Evolutionary conservation across 2,888 invertebrate genomes (phyloP).

Genomic region (Torymus auratus): DNA sequence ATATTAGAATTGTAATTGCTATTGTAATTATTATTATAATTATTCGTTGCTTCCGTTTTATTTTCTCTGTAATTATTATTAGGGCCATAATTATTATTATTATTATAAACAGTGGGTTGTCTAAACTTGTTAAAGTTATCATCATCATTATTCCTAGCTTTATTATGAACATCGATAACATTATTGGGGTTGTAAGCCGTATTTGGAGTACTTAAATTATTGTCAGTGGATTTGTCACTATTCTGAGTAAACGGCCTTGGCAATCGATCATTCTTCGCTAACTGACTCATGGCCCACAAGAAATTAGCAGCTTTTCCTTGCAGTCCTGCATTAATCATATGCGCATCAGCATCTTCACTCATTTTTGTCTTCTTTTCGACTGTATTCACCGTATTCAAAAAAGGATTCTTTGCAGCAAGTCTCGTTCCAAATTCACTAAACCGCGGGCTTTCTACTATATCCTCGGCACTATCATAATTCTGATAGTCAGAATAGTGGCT

Average conservation of each 20-base stretch:
- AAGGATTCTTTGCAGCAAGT: slow-evolving; percentile 22
- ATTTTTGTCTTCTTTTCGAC: not conserved
- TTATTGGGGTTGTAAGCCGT: slow-evolving; percentile 7
- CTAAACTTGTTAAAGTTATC: slow-evolving; percentile 2
- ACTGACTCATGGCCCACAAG: slow-evolving; percentile 43
- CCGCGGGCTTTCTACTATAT: not conserved
- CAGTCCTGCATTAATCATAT: slow-evolving; percentile 43
- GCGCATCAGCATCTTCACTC: slow-evolving; percentile 17
- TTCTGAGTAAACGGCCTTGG: slow-evolving; percentile 61
- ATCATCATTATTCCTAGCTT: slow-evolving; percentile 5
- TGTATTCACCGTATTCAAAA: not conserved
- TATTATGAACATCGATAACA: slow-evolving; percentile 2
- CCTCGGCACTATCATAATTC: slow-evolving; percentile 37
- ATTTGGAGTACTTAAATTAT: not conserved
- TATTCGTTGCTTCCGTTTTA: not conserved
- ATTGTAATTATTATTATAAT: slow-evolving; percentile 14
- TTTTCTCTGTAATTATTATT: not conserved
- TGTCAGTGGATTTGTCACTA: not conserved
- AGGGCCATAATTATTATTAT: slow-evolving; percentile 2
- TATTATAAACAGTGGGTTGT: not conserved
- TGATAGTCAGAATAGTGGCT: slow-evolving; percentile 35
- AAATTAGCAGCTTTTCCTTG: slow-evolving; percentile 41
- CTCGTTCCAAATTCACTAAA: slow-evolving; percentile 39
- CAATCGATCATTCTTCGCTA: slow-evolving; percentile 33
- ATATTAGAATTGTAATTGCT: not conserved